These are phyloP conservation scores for Lophius americanus DNA, from an alignment of 2,797 vertebrate species.

Conservation along the genomic window DNA sequence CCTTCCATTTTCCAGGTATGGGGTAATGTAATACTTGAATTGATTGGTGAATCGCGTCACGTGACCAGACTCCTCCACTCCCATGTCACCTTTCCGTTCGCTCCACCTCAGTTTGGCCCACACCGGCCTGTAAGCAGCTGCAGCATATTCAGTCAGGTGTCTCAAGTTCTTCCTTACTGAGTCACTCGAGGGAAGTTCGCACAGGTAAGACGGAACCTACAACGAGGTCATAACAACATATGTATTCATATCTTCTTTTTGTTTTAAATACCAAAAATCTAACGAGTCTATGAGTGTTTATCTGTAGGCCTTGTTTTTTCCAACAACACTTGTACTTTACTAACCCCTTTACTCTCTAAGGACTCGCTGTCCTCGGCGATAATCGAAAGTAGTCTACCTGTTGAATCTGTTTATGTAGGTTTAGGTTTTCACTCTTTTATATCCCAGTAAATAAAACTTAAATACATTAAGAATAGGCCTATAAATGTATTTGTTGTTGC, in stretches of 20 bases:
- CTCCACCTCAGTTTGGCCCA: constrained; percentile 36
- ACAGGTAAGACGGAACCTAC: constrained; percentile 66
- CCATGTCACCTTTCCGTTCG: constrained; percentile 52
- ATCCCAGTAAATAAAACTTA: not conserved
- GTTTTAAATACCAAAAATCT: not conserved
- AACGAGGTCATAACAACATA: not conserved
- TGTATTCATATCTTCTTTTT: not conserved
- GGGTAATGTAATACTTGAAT: constrained; percentile 43
- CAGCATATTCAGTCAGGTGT: constrained; percentile 70
- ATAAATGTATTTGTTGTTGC: not conserved
- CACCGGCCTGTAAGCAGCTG: constrained; percentile 54
- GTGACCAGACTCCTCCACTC: constrained; percentile 62
- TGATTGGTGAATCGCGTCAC: constrained; percentile 69
- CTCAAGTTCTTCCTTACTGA: constrained; percentile 44
- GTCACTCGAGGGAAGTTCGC: constrained; percentile 58
- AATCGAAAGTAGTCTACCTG: constrained; percentile 28
- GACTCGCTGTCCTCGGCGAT: constrained; percentile 3
- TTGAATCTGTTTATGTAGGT: not conserved
- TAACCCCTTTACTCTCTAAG: not conserved
- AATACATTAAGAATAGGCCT: not conserved
- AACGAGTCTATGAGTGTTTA: not conserved
- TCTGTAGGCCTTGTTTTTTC: not conserved
- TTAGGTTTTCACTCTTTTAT: not conserved
- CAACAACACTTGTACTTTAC: constrained; percentile 5
- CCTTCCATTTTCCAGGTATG: constrained; percentile 47